Base-by-base conservation (phyloP, 1,140 invertebrate genomes). In the Acromyrmex heyeri region DNA sequence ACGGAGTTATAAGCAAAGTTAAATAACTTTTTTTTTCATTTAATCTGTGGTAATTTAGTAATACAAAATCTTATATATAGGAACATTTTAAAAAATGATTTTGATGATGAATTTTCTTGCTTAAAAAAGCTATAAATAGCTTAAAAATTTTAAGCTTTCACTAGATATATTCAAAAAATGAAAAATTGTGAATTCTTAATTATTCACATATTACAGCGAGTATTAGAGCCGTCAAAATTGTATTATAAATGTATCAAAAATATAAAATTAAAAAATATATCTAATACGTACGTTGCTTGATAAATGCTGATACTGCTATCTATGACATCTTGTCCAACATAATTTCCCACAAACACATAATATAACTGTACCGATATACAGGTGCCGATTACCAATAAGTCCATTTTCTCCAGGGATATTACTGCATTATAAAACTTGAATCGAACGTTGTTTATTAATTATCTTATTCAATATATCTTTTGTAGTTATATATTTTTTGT, bases 291-390 rank as follows among this genome's bases (percentile, higher is more conserved):
- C 79, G 24, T 61, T 21, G 14, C 30, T 14, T 48, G 18, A 50
- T 0, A 0, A 50, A 83, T 34, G 12, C 10, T n/a, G 7, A 4
- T 16, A 4, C 79, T 83, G 2, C 2, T 48, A 34, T 83, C 69
- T 83, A 83, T 83, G 12, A 83, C 12, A 2, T 21, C 6, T 3
- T 83, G 79, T 10, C 79, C 79, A n/a, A 50, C 38, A 24, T 62
- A 73, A 21, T 83, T 83, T 59, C 18, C 79, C 38, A 83, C 0
- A 73, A 61, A 73, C 61, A 73, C 3, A 27, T 83, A 83, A 50
- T 62, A 83, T 4, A 73, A 50, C 5, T 61, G 24, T 7, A 34
- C 0, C 12, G 5, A 0, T 61, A 83, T 24, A 73, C 24, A 0
- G 4, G 0, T 2, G 10, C 16, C 1, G 5, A 1, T 34, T 0